Base-by-base conservation (phyloP, 2,797 vertebrate species). In the Spea hammondii region DNA sequence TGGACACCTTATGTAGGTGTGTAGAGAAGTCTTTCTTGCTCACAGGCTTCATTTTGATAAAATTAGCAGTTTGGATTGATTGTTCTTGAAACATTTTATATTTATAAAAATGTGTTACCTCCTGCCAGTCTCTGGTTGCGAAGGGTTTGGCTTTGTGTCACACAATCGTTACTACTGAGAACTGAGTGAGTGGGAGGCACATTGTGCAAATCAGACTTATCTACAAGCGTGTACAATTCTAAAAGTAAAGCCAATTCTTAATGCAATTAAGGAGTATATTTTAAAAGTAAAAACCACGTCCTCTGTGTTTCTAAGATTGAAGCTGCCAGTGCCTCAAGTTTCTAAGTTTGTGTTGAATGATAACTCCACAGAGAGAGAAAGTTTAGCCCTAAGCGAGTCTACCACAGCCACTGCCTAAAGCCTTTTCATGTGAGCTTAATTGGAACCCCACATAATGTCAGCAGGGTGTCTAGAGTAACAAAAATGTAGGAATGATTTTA, bases 101-200 rank as follows among this genome's bases (percentile, higher is more conserved):
- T 72, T 62, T 66, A 64, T 60, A 50, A 65, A 77, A 68, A 57
- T 32, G 70, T 77, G 47, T 65, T 82, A 55, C 70, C 65, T 70
- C 79, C 59, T 73, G 65, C 64, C 14, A 65, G 13, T 66, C 44
- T 32, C 62, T 68, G 17, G 70, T 49, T 47, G 65, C 60, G 65
- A 64, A 69, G 46, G 50, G 54, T 73, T 53, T 73, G 65, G 65
- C 53, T 73, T 64, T 77, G 13, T 68, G 75, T 73, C 74, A 81
- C 77, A 70, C 66, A 73, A 70, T 70, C 57, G 77, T 82, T 82
- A 82, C 74, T 82, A 71, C 79, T 73, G 75, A 72, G 71, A 69
- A 77, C 32, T 77, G 70, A 77, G 64, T 67, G 70, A 53, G 79
- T 82, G 75, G 79, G 79, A 57, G 79, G 75, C 70, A 46, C 55